Evolutionary conservation across 2,113 vertebrate species (phyloP), one percentile per base, ranked within the genome.

Genomic region (Murina feae): DNA sequence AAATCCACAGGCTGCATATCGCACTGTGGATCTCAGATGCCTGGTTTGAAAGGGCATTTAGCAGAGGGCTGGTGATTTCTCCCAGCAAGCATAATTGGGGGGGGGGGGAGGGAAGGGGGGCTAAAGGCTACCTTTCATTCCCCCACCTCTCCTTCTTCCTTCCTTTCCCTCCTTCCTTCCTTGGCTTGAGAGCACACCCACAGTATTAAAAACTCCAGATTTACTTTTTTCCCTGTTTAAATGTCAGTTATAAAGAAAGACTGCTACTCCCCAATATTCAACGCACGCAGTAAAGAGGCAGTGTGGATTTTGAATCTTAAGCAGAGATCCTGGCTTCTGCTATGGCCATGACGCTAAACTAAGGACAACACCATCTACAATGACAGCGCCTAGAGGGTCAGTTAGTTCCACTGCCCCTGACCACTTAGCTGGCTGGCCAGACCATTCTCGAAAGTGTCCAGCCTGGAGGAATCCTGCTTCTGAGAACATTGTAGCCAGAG

Each of bases 1-100:
- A 97, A 97, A 95, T 65, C 90, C 90, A 88, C 89, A 74, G 95
- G 39, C 93, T 92, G 91, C 96, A 60, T 96, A 97, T 95, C 97
- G 35, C 92, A 89, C 86, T 71, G 93, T 78, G 93, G 49, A 94
- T 94, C 96, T 94, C 65, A 94, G 90, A 94, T 32, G 78, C 94
- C 82, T 83, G 89, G 72, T 30, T 63, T 63, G 63, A 85, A 90
- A 94, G 74, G 78, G 71, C 89, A 86, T 69, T 76, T 60, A 93
- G 65, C 79, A 78, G 96, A 95, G 93, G 83, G 93, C 95, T 93
- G 89, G 83, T 68, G 95, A 84, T 60, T 71, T 82, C 94, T 84
- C 68, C 63, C 55, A 60, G 78, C 71, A 47, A 58, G 13, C 28
- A 23, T 16, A 21, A 4, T 16, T 21, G 71, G 55, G 32, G 9